Evolutionary conservation across 2,113 vertebrate species (phyloP).

Genomic region (Cricetomys ansorgei): DNA sequence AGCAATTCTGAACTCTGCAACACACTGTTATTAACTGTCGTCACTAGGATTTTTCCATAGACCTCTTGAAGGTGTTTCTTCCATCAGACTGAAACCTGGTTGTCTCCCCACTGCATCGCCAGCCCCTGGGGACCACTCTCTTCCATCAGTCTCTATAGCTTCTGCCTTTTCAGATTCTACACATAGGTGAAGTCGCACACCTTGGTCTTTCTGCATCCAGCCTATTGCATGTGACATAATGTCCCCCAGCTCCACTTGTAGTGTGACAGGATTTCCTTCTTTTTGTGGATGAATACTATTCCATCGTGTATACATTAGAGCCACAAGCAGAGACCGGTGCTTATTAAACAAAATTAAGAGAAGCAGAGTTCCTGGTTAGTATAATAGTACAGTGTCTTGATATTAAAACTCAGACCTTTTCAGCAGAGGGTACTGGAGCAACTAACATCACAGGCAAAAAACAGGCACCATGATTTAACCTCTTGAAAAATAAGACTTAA

Average conservation of each 20-base stretch:
- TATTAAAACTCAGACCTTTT: not conserved
- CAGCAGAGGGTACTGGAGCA: not conserved
- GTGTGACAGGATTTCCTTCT: not conserved
- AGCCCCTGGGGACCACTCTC: not conserved
- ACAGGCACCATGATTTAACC: not conserved
- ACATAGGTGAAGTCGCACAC: not conserved
- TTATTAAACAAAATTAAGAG: not conserved
- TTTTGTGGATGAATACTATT: not conserved
- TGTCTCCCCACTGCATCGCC: not conserved
- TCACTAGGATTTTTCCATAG: not conserved
- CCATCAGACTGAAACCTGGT: not conserved
- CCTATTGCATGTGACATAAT: not conserved
- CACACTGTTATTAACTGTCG: no score
- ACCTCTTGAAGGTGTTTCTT: not conserved
- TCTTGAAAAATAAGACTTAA: not conserved
- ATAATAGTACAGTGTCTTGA: accelerated
- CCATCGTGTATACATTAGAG: not conserved
- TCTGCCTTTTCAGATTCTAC: not conserved
- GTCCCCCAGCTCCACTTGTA: not conserved
- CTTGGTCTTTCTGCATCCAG: not conserved
- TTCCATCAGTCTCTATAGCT: not conserved
- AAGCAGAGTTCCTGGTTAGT: not conserved
- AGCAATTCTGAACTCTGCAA: not conserved
- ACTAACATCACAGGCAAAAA: no score
- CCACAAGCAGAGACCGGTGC: not conserved